Percentiles rank a stretch among this genome's conserved stretches.
These are phyloP conservation scores for Apostichopus leukothele DNA, from an alignment of 53 echinoderm and acorn worm genomes.

Conservation along the genomic window DNA sequence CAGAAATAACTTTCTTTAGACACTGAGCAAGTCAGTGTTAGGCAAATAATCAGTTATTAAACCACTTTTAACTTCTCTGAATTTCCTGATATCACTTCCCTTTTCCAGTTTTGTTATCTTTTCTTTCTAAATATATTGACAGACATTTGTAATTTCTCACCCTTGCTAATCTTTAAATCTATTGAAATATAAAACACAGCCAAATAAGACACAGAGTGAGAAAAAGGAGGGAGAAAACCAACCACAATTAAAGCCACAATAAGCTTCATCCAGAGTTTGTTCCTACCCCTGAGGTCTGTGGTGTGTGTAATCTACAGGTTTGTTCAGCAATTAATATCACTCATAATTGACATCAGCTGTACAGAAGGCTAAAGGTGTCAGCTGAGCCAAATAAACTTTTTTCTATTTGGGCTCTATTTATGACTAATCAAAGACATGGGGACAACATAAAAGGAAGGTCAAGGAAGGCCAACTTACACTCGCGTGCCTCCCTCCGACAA, in stretches of 20 bases:
- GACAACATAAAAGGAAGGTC: too few species aligned
- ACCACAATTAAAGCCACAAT: neutral
- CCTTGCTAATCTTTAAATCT: neutral
- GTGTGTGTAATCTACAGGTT: neutral
- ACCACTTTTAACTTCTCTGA: neutral
- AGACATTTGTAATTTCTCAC: neutral
- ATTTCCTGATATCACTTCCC: neutral
- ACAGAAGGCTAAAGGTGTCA: constrained; percentile 6
- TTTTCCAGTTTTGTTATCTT: neutral
- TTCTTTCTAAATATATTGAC: neutral
- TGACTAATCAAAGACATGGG: too few species aligned
- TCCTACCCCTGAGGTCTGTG: constrained; percentile 18
- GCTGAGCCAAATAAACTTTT: neutral
- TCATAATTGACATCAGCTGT: constrained; percentile 16
- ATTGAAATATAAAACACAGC: neutral
- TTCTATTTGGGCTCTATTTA: too few species aligned
- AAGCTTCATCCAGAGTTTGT: neutral
- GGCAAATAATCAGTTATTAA: neutral
- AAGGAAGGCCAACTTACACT: neutral
- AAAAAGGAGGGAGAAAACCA: neutral
- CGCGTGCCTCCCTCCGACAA: neutral
- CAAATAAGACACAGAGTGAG: neutral
- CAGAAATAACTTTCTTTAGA: neutral
- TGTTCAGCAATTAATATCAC: constrained; percentile 4
- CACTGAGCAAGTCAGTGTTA: neutral